Evolutionary conservation across 2,113 vertebrate genomes (phyloP).

Genomic region (Tonatia bakeri): DNA sequence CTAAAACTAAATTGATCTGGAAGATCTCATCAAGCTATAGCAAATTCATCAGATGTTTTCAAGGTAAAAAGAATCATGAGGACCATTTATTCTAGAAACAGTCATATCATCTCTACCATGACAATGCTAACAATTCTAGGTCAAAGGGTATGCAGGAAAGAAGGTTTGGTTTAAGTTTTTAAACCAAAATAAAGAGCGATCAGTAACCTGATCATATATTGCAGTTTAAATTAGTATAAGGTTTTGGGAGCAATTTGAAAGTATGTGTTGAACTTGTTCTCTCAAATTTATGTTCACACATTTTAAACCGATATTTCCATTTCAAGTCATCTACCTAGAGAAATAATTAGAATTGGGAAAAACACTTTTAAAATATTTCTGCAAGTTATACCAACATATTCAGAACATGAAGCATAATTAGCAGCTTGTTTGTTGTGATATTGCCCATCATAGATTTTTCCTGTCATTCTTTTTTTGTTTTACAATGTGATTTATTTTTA

Average conservation of each 20-base stretch:
- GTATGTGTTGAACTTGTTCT: neutral
- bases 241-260: slow-evolving; percentile 1
- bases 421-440: neutral
- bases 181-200: neutral
- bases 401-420: neutral
- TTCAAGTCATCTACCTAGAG: neutral
- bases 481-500: neutral
- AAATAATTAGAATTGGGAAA: neutral
- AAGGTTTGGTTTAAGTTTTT: neutral
- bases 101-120: neutral
- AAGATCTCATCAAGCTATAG: neutral
- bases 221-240: neutral
- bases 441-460: neutral
- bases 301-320: slow-evolving; percentile 9
- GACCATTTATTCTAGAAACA: neutral
- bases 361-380: neutral
- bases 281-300: neutral
- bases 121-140: neutral
- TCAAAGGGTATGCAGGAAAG: neutral
- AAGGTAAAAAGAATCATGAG: neutral
- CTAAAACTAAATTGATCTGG: slow-evolving; percentile 1
- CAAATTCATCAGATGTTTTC: neutral
- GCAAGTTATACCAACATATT: neutral
- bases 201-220: neutral
- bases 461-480: neutral